Evolutionary conservation across 2,888 invertebrate genomes (phyloP).

Genomic region (Bedellia somnulentella): DNA sequence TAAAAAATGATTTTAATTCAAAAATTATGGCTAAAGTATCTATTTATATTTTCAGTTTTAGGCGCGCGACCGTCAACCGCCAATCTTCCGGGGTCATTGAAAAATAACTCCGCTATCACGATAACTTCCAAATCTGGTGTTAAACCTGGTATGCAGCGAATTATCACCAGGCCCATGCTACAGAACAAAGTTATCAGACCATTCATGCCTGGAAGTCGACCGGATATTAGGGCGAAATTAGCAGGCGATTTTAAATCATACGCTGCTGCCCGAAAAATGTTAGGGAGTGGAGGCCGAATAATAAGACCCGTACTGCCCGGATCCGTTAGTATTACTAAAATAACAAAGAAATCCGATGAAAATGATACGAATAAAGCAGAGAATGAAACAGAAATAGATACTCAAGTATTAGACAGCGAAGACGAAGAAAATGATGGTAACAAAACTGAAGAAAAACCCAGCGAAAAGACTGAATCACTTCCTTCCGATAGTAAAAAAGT

Average conservation of each 20-base stretch:
- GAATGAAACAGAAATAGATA: slow-evolving; percentile 33
- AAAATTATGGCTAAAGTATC: background rate
- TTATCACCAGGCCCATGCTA: slow-evolving; percentile 31
- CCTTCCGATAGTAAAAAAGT: background rate
- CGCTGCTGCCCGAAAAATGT: slow-evolving; percentile 15
- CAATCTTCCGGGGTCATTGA: slow-evolving; percentile 52
- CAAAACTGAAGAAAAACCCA: background rate
- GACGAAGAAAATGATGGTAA: slow-evolving; percentile 32
- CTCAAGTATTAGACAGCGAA: slow-evolving; percentile 45
- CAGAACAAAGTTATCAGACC: slow-evolving; percentile 33
- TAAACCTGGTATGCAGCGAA: slow-evolving; percentile 34
- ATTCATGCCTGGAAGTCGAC: slow-evolving; percentile 37
- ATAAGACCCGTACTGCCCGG: slow-evolving; percentile 35
- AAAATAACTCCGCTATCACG: slow-evolving; percentile 64
- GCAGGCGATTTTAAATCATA: slow-evolving; percentile 31
- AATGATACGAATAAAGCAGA: slow-evolving; percentile 21
- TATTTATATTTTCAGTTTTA: slow-evolving; percentile 26
- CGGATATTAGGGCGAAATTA: slow-evolving; percentile 36
- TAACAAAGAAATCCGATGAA: slow-evolving; percentile 21
- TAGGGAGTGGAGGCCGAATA: slow-evolving; percentile 27
- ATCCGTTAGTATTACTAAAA: slow-evolving; percentile 42
- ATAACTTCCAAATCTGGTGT: slow-evolving; percentile 51
- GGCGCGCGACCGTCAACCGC: slow-evolving; percentile 31
- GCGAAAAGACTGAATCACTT: background rate
- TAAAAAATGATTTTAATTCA: too few species aligned